A percentile compares a stretch with the other conserved stretches of the same genome.
Evolutionary conservation across 92 coral and sea anemone species (phyloP).

Genomic region (Palythoa caribaeorum): DNA sequence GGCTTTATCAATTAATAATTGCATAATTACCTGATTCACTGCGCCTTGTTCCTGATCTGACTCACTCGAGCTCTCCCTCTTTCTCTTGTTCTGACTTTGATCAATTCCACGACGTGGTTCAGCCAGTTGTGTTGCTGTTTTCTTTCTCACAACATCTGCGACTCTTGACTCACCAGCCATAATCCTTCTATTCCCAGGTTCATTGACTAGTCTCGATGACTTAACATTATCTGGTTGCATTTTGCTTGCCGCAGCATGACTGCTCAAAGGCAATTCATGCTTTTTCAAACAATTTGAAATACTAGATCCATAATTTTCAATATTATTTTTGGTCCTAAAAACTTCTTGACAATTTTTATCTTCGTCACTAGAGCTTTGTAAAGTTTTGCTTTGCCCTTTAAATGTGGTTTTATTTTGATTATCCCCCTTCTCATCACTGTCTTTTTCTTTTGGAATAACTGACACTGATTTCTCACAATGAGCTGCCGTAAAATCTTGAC

Average conservation of each 20-base stretch:
- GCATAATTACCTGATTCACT: slow-evolving; percentile 9
- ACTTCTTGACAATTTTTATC: not conserved
- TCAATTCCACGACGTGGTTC: not conserved
- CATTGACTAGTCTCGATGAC: not conserved
- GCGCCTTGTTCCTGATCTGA: not conserved
- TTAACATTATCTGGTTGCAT: not conserved
- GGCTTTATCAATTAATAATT: too few relatives aligned
- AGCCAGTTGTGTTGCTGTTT: not conserved
- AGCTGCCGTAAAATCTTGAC: not conserved
- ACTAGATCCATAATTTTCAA: not conserved
- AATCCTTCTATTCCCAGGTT: slow-evolving; percentile 4
- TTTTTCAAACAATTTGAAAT: not conserved
- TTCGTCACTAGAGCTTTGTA: not conserved
- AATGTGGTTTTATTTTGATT: not conserved
- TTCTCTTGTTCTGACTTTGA: slow-evolving; percentile 16
- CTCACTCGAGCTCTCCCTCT: slow-evolving; percentile 11
- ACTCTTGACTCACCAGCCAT: not conserved
- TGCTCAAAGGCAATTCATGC: not conserved
- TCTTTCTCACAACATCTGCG: not conserved
- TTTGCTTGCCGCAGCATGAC: not conserved
- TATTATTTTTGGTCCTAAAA: not conserved
- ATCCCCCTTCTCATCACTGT: not conserved
- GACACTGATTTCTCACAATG: slow-evolving; percentile 25
- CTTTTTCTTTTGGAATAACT: not conserved
- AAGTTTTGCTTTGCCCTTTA: not conserved